These are phyloP conservation scores for Hylaea fasciaria DNA, from an alignment of 2,888 invertebrate genomes.

Conservation along the genomic window DNA sequence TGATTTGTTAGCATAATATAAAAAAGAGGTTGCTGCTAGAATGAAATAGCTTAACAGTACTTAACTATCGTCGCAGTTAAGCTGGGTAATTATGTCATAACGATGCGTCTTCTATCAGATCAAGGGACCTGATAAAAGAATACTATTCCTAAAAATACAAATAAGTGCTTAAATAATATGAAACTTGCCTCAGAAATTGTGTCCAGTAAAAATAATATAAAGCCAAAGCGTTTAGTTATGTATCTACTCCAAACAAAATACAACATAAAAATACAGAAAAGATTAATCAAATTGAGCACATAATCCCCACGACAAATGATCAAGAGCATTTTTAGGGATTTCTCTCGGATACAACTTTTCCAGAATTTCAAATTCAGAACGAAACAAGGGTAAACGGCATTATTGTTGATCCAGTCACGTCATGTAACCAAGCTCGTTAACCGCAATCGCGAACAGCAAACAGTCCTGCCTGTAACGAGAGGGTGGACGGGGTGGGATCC, in stretches of 20 bases:
- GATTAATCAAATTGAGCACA: constrained; percentile 10
- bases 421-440: constrained; percentile 41
- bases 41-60: not conserved
- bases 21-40: too few species aligned
- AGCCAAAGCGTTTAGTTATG: not conserved
- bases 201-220: not conserved
- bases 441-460: constrained; percentile 42
- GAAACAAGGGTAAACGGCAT: constrained; percentile 27
- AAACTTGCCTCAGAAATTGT: not conserved
- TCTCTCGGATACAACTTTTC: constrained; percentile 19
- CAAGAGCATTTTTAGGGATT: constrained; percentile 17
- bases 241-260: too few species aligned
- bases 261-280: not conserved
- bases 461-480: constrained; percentile 42
- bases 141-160: too few species aligned
- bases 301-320: constrained; percentile 13
- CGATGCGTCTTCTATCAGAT: too few species aligned
- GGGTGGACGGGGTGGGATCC: constrained; percentile 45
- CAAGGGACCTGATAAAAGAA: too few species aligned
- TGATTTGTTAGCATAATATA: constrained; percentile 1
- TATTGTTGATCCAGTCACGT: constrained; percentile 41
- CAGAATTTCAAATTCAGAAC: constrained; percentile 25
- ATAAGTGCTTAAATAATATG: too few species aligned
- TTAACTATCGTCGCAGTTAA: not conserved
- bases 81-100: too few species aligned